Evolutionary conservation across 2,797 vertebrate genomes (phyloP), one percentile per base, ranked within the genome.

Genomic region (Bradypodion ventrale): DNA sequence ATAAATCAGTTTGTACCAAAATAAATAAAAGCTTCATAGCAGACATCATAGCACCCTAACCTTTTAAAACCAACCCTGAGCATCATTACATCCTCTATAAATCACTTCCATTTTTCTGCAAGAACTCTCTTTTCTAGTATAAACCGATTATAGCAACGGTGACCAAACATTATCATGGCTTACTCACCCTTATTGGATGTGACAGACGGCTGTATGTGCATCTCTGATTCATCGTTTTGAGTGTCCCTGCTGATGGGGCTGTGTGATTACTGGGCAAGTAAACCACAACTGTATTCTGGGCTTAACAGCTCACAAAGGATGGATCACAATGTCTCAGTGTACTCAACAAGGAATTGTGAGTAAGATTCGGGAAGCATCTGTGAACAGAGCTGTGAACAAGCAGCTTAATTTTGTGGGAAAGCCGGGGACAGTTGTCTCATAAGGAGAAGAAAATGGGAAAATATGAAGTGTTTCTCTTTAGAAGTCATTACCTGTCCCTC

Each of bases 41-140:
- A 92, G 89, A 78, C 82, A 0, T 7, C 44, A 66, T 25, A 25
- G 63, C 73, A 85, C 75, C 82, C 79, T 87, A 88, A 89, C 85
- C 86, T 86, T 89, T 88, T 83, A n/a, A 88, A 93, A 93, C 89
- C 85, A 84, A 69, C 83, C 87, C 46, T 82, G 42, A 87, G 75
- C 89, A 66, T 92, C 85, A 80, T 90, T 92, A 84, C 87, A 88
- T 87, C 29, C 35, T 75, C 85, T 78, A 32, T 29, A 7, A 44
- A 52, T 91, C 86, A 75, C 84, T 83, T 89, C 76, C 73, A 9
- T 21, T 83, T 90, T 90, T 4, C 1, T 60, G 70, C 83, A 88
- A 40, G 60, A 78, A 90, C 88, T 89, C 87, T 87, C 78, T 82
- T 87, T 89, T 93, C 91, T 89, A 88, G 37, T 90, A 93, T 91